These are phyloP conservation scores for Galaxea fascicularis DNA, from an alignment of 92 coral and sea anemone species.

Conservation along the genomic window DNA sequence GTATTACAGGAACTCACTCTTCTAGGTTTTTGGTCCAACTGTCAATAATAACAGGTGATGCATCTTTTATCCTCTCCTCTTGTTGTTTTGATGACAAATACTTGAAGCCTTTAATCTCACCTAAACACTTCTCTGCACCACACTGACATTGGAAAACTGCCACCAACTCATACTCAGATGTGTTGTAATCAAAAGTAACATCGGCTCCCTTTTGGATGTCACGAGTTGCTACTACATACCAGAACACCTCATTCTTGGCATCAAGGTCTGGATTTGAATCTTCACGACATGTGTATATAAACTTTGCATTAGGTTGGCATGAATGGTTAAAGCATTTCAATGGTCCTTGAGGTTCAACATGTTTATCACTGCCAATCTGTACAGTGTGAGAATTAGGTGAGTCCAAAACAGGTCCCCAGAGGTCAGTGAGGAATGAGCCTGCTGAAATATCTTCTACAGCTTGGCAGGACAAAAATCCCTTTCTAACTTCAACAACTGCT, in stretches of 20 bases:
- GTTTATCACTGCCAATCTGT: conserved; percentile 55
- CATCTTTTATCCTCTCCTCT: conserved; percentile 3
- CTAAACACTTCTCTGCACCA: conserved; percentile 59
- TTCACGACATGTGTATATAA: conserved; percentile 33
- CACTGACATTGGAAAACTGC: conserved; percentile 60
- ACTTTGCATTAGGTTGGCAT: conserved; percentile 62
- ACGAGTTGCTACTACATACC: conserved; percentile 62
- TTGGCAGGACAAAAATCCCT: conserved; percentile 46
- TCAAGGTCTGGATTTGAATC: neutral
- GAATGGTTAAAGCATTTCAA: conserved; percentile 58
- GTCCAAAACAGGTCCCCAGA: conserved; percentile 60
- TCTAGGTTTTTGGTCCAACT: conserved; percentile 1
- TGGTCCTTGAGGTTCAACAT: conserved; percentile 40
- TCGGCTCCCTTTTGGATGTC: conserved; percentile 67
- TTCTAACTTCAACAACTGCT: conserved; percentile 44
- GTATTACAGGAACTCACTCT: neutral
- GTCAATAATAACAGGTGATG: conserved; percentile 6
- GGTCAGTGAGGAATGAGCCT: conserved; percentile 67
- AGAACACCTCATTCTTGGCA: conserved; percentile 37
- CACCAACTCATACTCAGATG: conserved; percentile 66
- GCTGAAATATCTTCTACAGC: conserved; percentile 56
- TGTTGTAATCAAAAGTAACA: conserved; percentile 61
- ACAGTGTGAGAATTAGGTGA: conserved; percentile 39
- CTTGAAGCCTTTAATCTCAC: conserved; percentile 61
- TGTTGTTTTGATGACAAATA: conserved; percentile 36